phyloP scores from a whole-genome alignment of 2,113 vertebrate genomes.

The Sula dactylatra region DNA sequence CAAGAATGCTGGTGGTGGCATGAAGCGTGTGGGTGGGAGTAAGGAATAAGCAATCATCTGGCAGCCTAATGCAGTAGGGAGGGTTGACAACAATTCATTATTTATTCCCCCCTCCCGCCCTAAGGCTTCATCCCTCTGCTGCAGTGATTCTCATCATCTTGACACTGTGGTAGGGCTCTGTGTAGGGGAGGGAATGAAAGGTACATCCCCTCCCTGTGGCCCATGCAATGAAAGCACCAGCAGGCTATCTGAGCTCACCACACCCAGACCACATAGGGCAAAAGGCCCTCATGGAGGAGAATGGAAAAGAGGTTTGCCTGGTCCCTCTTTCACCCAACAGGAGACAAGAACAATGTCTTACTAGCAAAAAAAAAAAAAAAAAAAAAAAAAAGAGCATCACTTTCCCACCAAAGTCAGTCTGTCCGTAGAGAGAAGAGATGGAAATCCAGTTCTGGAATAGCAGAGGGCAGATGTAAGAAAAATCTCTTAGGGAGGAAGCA shows the following conservation, averaged over 20 bases:
- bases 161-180: constrained; percentile 60
- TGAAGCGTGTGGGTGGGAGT: constrained; percentile 62
- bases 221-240: constrained; percentile 51
- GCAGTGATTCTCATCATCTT: constrained; percentile 34
- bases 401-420: neutral
- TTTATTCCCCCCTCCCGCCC: constrained; percentile 51
- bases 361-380: neutral
- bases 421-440: neutral
- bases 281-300: neutral
- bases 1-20: constrained; percentile 58
- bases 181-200: constrained; percentile 40
- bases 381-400: neutral
- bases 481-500: neutral
- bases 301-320: constrained; percentile 15
- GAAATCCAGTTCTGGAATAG: neutral
- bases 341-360: neutral
- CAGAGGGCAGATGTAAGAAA: neutral
- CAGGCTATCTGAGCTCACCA: constrained; percentile 48
- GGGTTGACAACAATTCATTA: constrained; percentile 53
- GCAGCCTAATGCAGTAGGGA: constrained; percentile 51
- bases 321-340: neutral
- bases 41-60: constrained; percentile 64
- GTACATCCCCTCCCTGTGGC: constrained; percentile 48
- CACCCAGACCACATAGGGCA: constrained; percentile 39
- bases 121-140: constrained; percentile 40